Conservation (phyloP, 2,113 vertebrate species). For the Hirundichthys speculiger region DNA sequence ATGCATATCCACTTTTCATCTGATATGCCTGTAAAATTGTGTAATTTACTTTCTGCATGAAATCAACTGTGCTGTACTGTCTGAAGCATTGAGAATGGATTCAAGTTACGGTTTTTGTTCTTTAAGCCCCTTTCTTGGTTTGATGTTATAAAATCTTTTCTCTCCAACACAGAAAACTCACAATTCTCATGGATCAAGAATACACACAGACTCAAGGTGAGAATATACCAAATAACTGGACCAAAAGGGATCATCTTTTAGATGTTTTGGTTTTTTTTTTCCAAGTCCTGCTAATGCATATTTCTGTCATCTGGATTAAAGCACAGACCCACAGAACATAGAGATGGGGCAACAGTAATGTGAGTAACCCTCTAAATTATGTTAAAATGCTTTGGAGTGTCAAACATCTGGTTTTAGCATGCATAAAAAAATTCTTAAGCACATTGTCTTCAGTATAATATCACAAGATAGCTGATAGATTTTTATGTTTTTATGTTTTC, state of each 20-base stretch:
- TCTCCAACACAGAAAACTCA: constrained; percentile 56
- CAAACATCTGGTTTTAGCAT: constrained; percentile 11
- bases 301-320: constrained; percentile 29
- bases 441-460: not conserved
- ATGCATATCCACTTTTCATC: not conserved
- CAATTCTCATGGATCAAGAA: constrained; percentile 51
- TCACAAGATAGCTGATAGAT: not conserved
- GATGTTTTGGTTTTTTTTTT: no score
- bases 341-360: constrained; percentile 62
- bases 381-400: not conserved
- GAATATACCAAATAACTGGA: not conserved
- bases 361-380: constrained; percentile 44
- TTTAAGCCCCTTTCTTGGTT: not conserved
- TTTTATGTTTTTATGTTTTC: constrained; percentile 18
- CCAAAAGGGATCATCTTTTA: not conserved
- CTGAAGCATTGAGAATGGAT: no score
- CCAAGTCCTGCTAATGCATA: constrained; percentile 7
- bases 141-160: not conserved
- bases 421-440: not conserved
- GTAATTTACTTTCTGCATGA: not conserved
- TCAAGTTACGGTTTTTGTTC: no score
- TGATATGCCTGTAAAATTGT: not conserved
- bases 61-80: no score
- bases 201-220: constrained; percentile 56
- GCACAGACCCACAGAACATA: constrained; percentile 42